A percentile compares a stretch with the other conserved stretches of the same genome.
phyloP scores from a whole-genome alignment of 2,888 invertebrate genomes.

The Coleophora flavipennella region DNA sequence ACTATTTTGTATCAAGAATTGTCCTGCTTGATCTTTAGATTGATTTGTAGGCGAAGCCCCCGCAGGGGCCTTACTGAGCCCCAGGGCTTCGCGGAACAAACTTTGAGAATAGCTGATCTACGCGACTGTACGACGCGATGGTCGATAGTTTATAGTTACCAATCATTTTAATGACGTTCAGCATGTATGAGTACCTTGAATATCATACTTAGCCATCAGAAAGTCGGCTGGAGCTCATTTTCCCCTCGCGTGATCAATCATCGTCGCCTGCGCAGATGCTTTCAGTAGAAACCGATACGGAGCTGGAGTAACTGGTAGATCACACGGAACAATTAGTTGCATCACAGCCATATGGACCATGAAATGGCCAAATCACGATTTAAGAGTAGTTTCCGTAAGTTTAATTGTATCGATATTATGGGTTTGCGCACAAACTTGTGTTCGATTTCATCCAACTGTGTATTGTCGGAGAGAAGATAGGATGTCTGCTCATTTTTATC shows the following conservation, averaged over 20 bases:
- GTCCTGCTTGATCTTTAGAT: too few species aligned
- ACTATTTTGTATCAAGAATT: too few species aligned
- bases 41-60: too few species aligned
- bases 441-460: too few species aligned
- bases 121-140: background rate
- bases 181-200: background rate
- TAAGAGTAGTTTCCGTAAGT: background rate
- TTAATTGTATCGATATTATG: too few species aligned
- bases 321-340: slow-evolving; percentile 22
- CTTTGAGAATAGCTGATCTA: too few species aligned
- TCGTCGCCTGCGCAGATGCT: slow-evolving; percentile 27
- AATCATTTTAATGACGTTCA: background rate
- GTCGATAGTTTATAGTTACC: too few species aligned
- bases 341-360: slow-evolving; percentile 21
- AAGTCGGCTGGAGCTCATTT: slow-evolving; percentile 21
- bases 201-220: slow-evolving; percentile 17
- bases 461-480: too few species aligned
- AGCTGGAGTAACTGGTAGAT: slow-evolving; percentile 23
- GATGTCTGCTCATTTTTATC: too few species aligned
- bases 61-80: too few species aligned
- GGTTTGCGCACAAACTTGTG: too few species aligned
- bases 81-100: too few species aligned
- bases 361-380: slow-evolving; percentile 18
- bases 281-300: slow-evolving; percentile 30
- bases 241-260: slow-evolving; percentile 36